Evolutionary conservation across 2,797 vertebrate genomes (phyloP).

Genomic region (Rhadinocentrus ornatus): DNA sequence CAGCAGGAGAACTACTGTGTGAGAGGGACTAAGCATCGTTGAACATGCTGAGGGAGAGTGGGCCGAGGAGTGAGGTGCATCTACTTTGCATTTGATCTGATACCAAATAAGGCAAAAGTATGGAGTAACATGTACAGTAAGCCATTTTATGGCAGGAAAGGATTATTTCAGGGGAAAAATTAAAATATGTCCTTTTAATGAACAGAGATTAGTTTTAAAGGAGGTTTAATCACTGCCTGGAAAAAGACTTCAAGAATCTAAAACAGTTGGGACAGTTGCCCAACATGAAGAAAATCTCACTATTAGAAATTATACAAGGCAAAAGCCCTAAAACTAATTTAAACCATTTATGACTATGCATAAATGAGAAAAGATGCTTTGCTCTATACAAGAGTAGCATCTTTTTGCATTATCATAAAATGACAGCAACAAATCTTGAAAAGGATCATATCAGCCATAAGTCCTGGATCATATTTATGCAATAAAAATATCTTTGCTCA

Average conservation of each 20-base stretch:
- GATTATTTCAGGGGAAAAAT: background rate
- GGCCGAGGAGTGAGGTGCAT: background rate
- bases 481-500: constrained; percentile 23
- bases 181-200: background rate
- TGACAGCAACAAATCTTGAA: background rate
- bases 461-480: background rate
- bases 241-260: background rate
- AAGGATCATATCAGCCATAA: background rate
- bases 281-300: background rate
- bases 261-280: too few species aligned
- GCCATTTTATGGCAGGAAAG: background rate
- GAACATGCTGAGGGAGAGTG: background rate
- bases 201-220: background rate
- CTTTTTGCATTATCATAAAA: background rate
- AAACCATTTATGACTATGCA: background rate
- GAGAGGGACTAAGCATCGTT: background rate
- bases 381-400: background rate
- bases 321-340: background rate
- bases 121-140: background rate
- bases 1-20: background rate
- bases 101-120: background rate
- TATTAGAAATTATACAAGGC: background rate
- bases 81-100: background rate
- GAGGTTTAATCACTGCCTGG: background rate
- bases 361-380: background rate